Percentiles rank a stretch among this genome's conserved stretches.
Evolutionary conservation across 2,113 vertebrate genomes (phyloP).

Genomic region (Phyllostomus hastatus): DNA sequence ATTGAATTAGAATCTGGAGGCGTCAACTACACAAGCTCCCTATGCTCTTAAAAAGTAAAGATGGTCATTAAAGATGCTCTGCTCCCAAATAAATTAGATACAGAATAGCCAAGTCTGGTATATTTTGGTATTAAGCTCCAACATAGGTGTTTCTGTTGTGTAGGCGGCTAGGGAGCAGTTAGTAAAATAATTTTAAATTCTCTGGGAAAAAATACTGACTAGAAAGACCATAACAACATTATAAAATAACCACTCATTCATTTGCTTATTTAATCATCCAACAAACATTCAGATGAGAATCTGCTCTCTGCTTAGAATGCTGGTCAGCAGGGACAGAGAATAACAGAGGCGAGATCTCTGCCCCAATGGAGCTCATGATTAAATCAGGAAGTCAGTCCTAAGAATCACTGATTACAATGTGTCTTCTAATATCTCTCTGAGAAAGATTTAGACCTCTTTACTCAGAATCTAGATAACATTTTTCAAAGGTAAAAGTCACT

Average conservation of each 20-base stretch:
- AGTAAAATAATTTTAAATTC: conserved; percentile 35
- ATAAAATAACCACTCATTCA: neutral
- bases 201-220: neutral
- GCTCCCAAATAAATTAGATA: neutral
- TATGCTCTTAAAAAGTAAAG: conserved; percentile 45
- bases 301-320: neutral
- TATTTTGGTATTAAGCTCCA: neutral
- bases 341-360: neutral
- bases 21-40: neutral
- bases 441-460: neutral
- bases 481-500: neutral
- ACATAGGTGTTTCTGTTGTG: neutral
- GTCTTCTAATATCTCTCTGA: neutral
- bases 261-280: neutral
- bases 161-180: neutral
- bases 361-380: neutral
- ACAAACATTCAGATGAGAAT: neutral
- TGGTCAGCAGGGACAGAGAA: neutral
- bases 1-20: conserved; percentile 40
- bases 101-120: neutral
- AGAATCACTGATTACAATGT: neutral
- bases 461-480: neutral
- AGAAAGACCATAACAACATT: neutral
- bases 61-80: neutral
- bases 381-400: neutral